Percentiles rank a stretch among this genome's conserved stretches.
phyloP scores from a whole-genome alignment of 1,140 invertebrate species.

The Rhizoglyphus robini region DNA sequence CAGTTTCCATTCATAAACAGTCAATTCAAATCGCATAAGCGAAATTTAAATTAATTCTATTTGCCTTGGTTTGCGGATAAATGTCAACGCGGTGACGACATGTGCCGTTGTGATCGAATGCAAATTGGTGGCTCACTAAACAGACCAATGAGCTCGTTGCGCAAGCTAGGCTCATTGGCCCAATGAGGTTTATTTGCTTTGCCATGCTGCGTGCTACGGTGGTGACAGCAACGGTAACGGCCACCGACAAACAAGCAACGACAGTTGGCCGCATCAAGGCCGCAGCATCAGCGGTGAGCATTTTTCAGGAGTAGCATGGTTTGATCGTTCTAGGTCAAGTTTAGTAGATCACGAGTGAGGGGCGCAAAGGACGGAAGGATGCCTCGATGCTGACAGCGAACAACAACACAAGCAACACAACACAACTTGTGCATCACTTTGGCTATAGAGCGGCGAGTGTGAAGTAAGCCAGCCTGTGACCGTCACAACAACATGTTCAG shows the following conservation, averaged over 20 bases:
- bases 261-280: neutral
- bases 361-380: neutral
- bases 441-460: neutral
- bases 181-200: too few relatives aligned
- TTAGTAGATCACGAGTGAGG: neutral
- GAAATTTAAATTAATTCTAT: too few relatives aligned
- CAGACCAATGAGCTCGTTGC: too few relatives aligned
- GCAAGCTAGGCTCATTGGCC: neutral
- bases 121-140: too few relatives aligned
- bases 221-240: neutral
- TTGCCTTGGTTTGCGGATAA: too few relatives aligned
- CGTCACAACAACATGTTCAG: neutral
- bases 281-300: neutral
- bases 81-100: too few relatives aligned
- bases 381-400: too few relatives aligned
- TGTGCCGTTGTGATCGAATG: too few relatives aligned
- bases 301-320: neutral
- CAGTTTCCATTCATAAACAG: too few relatives aligned
- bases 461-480: neutral
- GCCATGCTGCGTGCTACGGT: neutral
- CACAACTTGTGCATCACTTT: neutral
- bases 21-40: too few relatives aligned
- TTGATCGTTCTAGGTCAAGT: constrained; percentile 13
- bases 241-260: neutral
- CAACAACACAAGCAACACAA: too few relatives aligned